Evolutionary conservation across 2,888 invertebrate species (phyloP).

Genomic region (Pammene aurita): DNA sequence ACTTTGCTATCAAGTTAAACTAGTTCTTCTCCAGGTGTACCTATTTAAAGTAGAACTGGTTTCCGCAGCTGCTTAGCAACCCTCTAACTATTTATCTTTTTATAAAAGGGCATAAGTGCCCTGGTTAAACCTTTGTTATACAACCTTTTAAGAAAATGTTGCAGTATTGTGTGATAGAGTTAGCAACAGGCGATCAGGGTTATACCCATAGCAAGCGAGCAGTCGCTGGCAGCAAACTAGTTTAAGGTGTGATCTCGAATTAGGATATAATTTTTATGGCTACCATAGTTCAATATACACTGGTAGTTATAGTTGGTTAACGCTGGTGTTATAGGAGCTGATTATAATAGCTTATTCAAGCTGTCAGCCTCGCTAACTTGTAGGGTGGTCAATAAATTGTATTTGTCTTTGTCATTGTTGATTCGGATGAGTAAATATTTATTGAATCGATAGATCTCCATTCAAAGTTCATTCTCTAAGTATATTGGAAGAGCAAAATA

Average conservation of each 20-base stretch:
- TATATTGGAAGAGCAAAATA: too few species aligned
- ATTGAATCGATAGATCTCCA: neutral
- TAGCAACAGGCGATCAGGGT: slow-evolving; percentile 23
- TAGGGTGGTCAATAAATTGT: slow-evolving; percentile 10
- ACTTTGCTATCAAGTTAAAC: slow-evolving; percentile 14
- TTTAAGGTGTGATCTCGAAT: neutral
- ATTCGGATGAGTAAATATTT: neutral
- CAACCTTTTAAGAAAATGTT: neutral
- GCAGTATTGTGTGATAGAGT: slow-evolving; percentile 15
- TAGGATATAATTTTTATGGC: neutral
- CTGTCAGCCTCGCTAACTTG: slow-evolving; percentile 15
- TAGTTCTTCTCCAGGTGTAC: slow-evolving; percentile 9
- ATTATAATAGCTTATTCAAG: slow-evolving; percentile 23
- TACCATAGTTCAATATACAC: neutral
- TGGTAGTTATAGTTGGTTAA: neutral
- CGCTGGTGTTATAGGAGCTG: neutral
- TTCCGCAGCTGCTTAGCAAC: slow-evolving; percentile 34
- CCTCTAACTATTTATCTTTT: slow-evolving; percentile 14
- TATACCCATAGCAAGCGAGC: neutral
- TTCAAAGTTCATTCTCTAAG: neutral
- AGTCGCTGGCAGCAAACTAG: neutral
- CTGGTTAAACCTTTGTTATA: neutral
- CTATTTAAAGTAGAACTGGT: slow-evolving; percentile 22
- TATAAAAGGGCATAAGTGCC: neutral
- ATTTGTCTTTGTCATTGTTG: slow-evolving; percentile 17